Evolutionary conservation across 1,140 invertebrate species (phyloP), one percentile per base, ranked within the genome.

Genomic region (Pseudomyrmex dendroicus): DNA sequence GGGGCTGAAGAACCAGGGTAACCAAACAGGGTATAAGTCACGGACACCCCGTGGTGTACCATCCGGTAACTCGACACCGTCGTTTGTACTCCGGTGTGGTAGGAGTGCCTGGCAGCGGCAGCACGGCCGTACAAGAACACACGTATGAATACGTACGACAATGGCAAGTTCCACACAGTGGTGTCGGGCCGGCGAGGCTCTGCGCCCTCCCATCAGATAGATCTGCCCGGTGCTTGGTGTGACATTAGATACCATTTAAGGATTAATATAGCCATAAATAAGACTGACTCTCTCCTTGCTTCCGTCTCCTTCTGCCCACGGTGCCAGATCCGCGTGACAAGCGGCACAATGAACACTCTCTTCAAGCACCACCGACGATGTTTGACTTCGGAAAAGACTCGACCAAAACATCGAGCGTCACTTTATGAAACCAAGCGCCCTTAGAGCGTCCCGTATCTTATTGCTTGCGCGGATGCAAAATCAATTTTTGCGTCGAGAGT

Each of bases 231-330:
- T 85, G 84, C 89, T 35, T 89, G 91, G 86, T 93, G 90, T 93
- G 93, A 94, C 93, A 94, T 94, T 94, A 94, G 93, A 94, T 94
- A 94, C 92, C 91, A 94, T 94, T 94, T 94, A 94, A 94, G 93
- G 93, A 94, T 94, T 94, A 94, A 94, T 94, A 94, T 93, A 94
- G 93, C 92, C 92, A 94, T 94, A 94, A 94, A 94, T 94, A 94
- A 94, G 90, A 82, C 88, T 91, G 93, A 92, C 91, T 94, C 84
- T 82, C 5, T 61, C 52, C 56, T 5, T 48, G 72, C 48, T 82
- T 73, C 52, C 61, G 59, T 85, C 78, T 77, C 70, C 52, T 73
- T 56, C 59, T 57, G 67, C 54, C 73, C 52, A 17, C 13, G 13
- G 22, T 50, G 68, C 88, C 84, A 84, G 88, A 88, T 67, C 84